phyloP scores from a whole-genome alignment of 2,797 vertebrate species.

The Champsocephalus esox region DNA sequence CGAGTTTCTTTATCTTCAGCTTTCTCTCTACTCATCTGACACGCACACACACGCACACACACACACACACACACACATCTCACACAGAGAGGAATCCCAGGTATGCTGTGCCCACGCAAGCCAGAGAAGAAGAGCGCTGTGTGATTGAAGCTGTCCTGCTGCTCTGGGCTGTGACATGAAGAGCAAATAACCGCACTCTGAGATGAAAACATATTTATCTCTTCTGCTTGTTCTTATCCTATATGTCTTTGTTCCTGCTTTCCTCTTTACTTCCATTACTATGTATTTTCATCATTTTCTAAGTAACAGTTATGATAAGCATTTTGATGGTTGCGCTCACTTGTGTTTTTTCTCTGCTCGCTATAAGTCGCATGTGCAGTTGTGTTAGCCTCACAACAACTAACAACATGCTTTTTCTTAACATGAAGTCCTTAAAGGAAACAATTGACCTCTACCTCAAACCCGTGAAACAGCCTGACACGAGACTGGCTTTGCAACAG shows the following conservation, averaged over 20 bases:
- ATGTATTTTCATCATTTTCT: not conserved
- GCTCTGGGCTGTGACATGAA: conserved; percentile 70
- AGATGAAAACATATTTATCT: conserved; percentile 75
- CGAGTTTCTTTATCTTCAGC: conserved; percentile 6
- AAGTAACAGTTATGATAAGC: not conserved
- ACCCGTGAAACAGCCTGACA: conserved; percentile 24
- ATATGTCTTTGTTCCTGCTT: conserved; percentile 51
- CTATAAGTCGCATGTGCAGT: too few species aligned
- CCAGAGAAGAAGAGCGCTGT: conserved; percentile 60
- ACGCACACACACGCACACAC: not conserved
- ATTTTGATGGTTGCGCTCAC: too few species aligned
- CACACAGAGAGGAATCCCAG: conserved; percentile 63
- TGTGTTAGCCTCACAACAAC: not conserved
- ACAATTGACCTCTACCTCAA: conserved; percentile 41
- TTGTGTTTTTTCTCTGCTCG: too few species aligned
- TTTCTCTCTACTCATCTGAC: conserved; percentile 5
- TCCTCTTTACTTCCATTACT: conserved; percentile 1
- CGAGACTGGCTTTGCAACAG: conserved; percentile 21
- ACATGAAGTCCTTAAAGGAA: conserved; percentile 31
- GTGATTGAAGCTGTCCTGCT: conserved; percentile 63
- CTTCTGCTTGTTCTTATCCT: conserved; percentile 45
- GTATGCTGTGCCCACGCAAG: conserved; percentile 65
- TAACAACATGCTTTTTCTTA: not conserved
- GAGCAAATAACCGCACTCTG: conserved; percentile 62
- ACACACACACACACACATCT: conserved; percentile 18